These are phyloP conservation scores for Chirona hameri DNA, from an alignment of 2,888 invertebrate genomes.

Conservation along the genomic window DNA sequence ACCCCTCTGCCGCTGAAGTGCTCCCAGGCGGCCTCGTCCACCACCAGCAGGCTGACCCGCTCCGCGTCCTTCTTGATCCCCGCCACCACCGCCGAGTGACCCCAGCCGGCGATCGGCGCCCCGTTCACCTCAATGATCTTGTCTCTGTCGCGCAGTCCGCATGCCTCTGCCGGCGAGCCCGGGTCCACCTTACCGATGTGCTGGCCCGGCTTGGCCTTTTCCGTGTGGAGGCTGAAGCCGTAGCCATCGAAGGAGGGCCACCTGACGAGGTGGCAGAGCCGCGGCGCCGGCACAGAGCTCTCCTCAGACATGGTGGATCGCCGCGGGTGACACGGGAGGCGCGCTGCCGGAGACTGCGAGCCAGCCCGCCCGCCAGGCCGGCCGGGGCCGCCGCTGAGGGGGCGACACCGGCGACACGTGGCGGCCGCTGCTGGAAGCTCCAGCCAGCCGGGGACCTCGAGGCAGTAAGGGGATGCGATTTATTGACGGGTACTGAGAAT, in stretches of 20 bases:
- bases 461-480: too few relatives aligned
- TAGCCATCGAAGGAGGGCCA: constrained; percentile 93
- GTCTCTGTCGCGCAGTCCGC: constrained; percentile 81
- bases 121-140: constrained; percentile 91
- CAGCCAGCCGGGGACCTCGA: neutral
- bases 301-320: neutral
- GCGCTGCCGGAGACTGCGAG: neutral
- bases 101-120: constrained; percentile 82
- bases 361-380: neutral
- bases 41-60: constrained; percentile 84
- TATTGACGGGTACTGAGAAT: too few relatives aligned
- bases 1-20: constrained; percentile 62
- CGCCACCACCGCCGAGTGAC: constrained; percentile 90
- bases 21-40: constrained; percentile 68
- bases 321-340: neutral
- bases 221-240: constrained; percentile 97
- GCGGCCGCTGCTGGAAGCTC: neutral
- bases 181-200: constrained; percentile 96
- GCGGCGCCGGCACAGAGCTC: constrained; percentile 45
- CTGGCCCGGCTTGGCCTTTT: constrained; percentile 90
- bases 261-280: constrained; percentile 87
- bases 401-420: neutral
- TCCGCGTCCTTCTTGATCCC: constrained; percentile 81
- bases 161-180: constrained; percentile 78
- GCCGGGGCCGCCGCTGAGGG: neutral